Conservation (phyloP, 2,113 vertebrate species). For the Acinonyx jubatus region DNA sequence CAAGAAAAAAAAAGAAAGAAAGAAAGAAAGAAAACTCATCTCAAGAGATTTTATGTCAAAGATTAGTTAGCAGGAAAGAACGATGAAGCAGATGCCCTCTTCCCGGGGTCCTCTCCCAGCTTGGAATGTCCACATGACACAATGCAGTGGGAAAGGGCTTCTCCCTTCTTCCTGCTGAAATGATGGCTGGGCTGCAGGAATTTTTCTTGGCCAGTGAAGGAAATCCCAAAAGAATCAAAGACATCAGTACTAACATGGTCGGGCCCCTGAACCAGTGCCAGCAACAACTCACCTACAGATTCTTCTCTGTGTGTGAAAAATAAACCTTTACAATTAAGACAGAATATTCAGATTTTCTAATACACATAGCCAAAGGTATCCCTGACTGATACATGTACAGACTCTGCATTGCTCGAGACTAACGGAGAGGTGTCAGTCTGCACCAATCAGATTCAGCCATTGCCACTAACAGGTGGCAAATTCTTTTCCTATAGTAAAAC, state of each 20-base stretch:
- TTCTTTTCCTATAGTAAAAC: background rate
- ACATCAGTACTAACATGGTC: background rate
- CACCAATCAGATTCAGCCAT: too few species aligned
- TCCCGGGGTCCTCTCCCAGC: background rate
- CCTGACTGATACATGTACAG: background rate
- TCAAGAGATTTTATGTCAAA: background rate
- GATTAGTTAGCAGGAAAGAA: background rate
- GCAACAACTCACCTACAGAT: background rate
- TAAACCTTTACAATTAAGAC: background rate
- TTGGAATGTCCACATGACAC: background rate
- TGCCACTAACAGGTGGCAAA: accelerated
- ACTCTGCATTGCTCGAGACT: background rate
- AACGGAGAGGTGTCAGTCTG: background rate
- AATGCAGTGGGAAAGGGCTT: background rate
- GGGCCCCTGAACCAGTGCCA: background rate
- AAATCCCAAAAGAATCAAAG: background rate
- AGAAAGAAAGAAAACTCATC: background rate
- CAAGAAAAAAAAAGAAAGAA: background rate
- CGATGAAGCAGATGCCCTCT: background rate
- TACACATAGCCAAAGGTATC: background rate
- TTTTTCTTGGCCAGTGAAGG: background rate
- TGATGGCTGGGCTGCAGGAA: background rate
- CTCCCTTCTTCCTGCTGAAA: background rate
- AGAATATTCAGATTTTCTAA: background rate
- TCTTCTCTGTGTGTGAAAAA: background rate